Evolutionary conservation across 1,140 invertebrate genomes (phyloP).

Genomic region (Tribolium castaneum): DNA sequence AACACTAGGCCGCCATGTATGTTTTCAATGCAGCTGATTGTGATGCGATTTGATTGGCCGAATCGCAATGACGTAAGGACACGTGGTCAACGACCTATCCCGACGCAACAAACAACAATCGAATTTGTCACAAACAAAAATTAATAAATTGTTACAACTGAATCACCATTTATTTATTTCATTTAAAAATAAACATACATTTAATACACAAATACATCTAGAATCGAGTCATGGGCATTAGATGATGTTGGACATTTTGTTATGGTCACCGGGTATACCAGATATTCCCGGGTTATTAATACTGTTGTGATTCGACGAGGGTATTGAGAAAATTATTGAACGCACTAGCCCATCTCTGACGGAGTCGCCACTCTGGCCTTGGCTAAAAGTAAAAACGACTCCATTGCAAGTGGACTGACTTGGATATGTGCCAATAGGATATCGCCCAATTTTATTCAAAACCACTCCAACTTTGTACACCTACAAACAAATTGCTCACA

Average conservation of each 20-base stretch:
- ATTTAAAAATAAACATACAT: neutral
- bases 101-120: neutral
- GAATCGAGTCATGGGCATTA: conserved; percentile 18
- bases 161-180: conserved; percentile 10
- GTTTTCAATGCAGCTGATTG: conserved; percentile 43
- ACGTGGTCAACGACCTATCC: conserved; percentile 37
- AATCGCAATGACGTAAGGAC: neutral
- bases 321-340: conserved; percentile 74
- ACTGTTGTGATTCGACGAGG: conserved; percentile 51
- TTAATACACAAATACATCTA: conserved; percentile 7
- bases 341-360: conserved; percentile 79
- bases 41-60: conserved; percentile 12
- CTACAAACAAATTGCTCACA: conserved; percentile 59
- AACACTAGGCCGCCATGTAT: conserved; percentile 40
- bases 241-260: conserved; percentile 47
- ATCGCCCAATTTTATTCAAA: conserved; percentile 82
- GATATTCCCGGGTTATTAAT: conserved; percentile 50
- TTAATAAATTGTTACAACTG: neutral
- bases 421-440: conserved; percentile 77
- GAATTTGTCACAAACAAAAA: neutral
- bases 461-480: conserved; percentile 83
- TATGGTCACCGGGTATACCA: conserved; percentile 52
- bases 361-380: conserved; percentile 73
- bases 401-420: conserved; percentile 72
- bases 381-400: conserved; percentile 79